Base-by-base conservation (phyloP, 2,888 invertebrate species). In the Mycalesis mineus region DNA sequence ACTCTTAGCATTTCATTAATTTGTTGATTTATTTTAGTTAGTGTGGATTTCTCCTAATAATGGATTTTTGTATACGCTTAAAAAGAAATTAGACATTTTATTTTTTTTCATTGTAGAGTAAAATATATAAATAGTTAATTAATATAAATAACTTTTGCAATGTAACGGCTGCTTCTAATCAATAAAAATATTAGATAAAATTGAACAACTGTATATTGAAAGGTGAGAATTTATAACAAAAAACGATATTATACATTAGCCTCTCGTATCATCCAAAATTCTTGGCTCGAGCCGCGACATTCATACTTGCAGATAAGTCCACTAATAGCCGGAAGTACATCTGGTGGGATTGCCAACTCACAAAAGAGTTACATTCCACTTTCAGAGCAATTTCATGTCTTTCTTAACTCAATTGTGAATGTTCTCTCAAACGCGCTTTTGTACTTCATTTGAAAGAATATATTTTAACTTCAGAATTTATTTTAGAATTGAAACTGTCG, bases 281-380 rank as follows among this genome's bases (percentile, higher is more conserved):
- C 40, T 51, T 51, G 51, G 51, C 51, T 51, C 51, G 51, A 31
- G 29, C 40, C 29, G 2, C 51, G 40, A 15, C 51, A 29, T 31
- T 51, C 40, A 51, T 51, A 51, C 51, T 51, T 51, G 51, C 51
- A 64, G 67, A 70, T 63, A 63, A 71, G 65, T 67, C 55, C 61
- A 50, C 65, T 73, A 72, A 73, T 70, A 69, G 69, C 61, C 62
- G 58, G 63, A 61, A 66, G 64, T 65, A 69, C 67, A 70, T 72
- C 68, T 69, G 69, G 66, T 65, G 66, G 67, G 70, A 73, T 71
- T 77, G 81, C 81, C 82, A 82, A 82, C 69, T 75, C 68, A 61
- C 63, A 64, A 69, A 66, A 65, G 64, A 67, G 82, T 83, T 76
- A 78, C 75, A 78, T 75, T 73, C 75, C 71, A 77, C 75, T 74